Percentiles rank a stretch among this genome's conserved stretches.
phyloP scores from a whole-genome alignment of 2,797 vertebrate genomes.

The Chaenodraco wilsoni region DNA sequence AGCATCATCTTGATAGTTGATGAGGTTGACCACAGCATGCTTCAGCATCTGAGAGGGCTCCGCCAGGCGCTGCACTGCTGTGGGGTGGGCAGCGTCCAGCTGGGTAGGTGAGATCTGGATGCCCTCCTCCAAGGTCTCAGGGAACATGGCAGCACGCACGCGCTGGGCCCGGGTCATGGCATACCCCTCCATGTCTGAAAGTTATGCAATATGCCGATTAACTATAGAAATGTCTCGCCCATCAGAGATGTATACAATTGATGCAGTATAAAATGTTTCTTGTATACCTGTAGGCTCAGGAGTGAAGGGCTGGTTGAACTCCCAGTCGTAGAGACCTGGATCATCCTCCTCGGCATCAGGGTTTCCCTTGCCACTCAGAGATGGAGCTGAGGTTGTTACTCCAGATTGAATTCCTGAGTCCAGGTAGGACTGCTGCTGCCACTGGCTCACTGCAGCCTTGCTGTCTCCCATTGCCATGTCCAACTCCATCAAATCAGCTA shows the following conservation, averaged over 20 bases:
- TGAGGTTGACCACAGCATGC: slow-evolving; percentile 97
- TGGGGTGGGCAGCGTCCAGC: slow-evolving; percentile 94
- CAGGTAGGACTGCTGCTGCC: slow-evolving; percentile 98
- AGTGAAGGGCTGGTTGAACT: slow-evolving; percentile 96
- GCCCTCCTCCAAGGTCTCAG: slow-evolving; percentile 96
- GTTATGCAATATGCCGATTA: slow-evolving; percentile 20
- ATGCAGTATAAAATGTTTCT: not conserved
- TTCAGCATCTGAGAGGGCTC: slow-evolving; percentile 99
- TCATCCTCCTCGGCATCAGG: slow-evolving; percentile 97
- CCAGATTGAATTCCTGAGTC: slow-evolving; percentile 99
- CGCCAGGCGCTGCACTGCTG: slow-evolving; percentile 95
- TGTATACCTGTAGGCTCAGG: slow-evolving; percentile 92
- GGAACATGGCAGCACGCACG: slow-evolving; percentile 98
- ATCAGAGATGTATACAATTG: not conserved
- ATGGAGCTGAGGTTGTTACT: slow-evolving; percentile 97
- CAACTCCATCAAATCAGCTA: slow-evolving; percentile 98
- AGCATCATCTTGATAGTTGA: slow-evolving; percentile 98
- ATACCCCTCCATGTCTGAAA: slow-evolving; percentile 94
- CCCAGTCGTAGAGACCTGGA: slow-evolving; percentile 96
- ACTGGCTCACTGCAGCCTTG: slow-evolving; percentile 95
- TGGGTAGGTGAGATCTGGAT: slow-evolving; percentile 96
- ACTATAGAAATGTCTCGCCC: not conserved
- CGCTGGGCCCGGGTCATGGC: slow-evolving; percentile 98
- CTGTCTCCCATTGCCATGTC: slow-evolving; percentile 99
- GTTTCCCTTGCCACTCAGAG: slow-evolving; percentile 96